phyloP scores from a whole-genome alignment of 2,797 vertebrate species.

The Anableps anableps region DNA sequence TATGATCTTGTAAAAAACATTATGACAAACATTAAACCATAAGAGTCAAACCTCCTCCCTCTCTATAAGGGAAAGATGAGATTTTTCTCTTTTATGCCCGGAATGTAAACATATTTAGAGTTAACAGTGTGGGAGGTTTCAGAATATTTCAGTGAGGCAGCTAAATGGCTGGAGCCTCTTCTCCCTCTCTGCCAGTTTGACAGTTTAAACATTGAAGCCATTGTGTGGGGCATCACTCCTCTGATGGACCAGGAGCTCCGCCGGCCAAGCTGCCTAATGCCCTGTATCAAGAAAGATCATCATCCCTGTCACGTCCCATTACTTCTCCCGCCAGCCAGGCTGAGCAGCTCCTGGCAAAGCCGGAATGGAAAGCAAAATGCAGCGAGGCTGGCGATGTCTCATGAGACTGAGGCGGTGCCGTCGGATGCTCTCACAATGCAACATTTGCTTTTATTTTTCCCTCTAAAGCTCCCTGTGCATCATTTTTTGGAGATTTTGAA shows the following conservation, averaged over 20 bases:
- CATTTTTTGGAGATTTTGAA: conserved; percentile 32
- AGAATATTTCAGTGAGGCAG: conserved; percentile 28
- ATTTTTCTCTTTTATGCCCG: conserved; percentile 4
- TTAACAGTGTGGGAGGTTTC: conserved; percentile 25
- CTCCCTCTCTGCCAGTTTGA: conserved; percentile 46
- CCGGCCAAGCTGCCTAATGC: conserved; percentile 67
- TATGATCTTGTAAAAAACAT: neutral
- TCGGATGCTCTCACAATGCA: conserved; percentile 18
- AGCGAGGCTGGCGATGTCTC: conserved; percentile 37
- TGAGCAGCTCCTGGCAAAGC: conserved; percentile 43
- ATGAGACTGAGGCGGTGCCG: conserved; percentile 41
- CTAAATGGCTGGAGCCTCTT: conserved; percentile 34
- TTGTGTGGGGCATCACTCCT: conserved; percentile 61
- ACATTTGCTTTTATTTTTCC: conserved; percentile 37
- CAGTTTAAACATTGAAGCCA: conserved; percentile 67
- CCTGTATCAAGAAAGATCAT: conserved; percentile 69
- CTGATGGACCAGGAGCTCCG: conserved; percentile 59
- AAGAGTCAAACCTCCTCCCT: neutral
- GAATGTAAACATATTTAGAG: conserved; percentile 31
- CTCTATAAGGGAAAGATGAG: neutral
- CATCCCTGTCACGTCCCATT: conserved; percentile 76
- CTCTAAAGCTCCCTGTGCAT: conserved; percentile 12
- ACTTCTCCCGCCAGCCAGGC: conserved; percentile 56
- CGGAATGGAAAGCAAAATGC: conserved; percentile 51
- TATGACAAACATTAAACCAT: neutral